Evolutionary conservation across 92 coral and sea anemone genomes (phyloP).

Genomic region (Muricea muricata): DNA sequence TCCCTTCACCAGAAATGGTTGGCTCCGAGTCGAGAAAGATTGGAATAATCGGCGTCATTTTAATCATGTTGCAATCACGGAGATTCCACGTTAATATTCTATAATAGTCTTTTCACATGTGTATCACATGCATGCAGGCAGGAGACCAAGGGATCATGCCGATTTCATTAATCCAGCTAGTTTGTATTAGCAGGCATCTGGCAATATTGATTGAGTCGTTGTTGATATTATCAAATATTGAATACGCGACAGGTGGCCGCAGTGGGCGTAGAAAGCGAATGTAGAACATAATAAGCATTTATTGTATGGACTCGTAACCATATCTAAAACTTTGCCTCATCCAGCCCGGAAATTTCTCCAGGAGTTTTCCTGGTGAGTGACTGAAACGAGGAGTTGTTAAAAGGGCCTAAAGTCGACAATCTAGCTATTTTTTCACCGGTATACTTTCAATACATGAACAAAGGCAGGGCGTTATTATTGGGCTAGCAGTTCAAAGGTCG

Average conservation of each 20-base stretch:
- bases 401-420: no score
- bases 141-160: not conserved
- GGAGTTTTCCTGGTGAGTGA: no score
- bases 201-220: not conserved
- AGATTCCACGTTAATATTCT: not conserved
- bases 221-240: not conserved
- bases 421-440: no score
- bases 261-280: slow-evolving; percentile 27
- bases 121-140: not conserved
- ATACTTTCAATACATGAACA: no score
- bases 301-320: no score
- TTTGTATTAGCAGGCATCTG: not conserved
- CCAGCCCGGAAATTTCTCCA: no score
- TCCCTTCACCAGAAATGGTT: slow-evolving; percentile 11
- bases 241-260: not conserved
- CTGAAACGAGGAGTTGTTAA: no score
- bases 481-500: no score
- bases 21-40: not conserved
- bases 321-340: no score
- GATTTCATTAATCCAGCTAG: not conserved
- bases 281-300: no score
- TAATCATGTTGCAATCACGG: no score
- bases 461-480: no score
- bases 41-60: not conserved
- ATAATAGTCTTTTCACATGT: not conserved